Evolutionary conservation across 2,113 vertebrate genomes (phyloP), one percentile per base, ranked within the genome.

Genomic region (Dendropsophus ebraccatus): DNA sequence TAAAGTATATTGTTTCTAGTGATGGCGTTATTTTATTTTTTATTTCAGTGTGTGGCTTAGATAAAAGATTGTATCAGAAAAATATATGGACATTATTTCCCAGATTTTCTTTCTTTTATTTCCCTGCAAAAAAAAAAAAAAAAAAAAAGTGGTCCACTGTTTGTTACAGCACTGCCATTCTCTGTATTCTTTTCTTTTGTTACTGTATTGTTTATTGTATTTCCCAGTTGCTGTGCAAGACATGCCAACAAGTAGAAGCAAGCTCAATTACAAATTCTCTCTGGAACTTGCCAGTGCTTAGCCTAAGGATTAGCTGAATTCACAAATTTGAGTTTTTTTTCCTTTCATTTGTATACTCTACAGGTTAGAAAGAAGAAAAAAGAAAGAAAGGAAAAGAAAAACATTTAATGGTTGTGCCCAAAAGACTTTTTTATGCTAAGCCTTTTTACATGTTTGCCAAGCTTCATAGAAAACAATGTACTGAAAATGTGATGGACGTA

Each of bases 201-300:
- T 81, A 81, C 79, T 81, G 41, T 81, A 81, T 67, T 69, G 79
- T 81, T 81, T 81, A 81, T 81, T 81, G 79, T 67, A 81, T 81
- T 81, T 81, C 79, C 60, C 79, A 81, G 79, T 81, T 69, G 79
- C 45, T 65, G 58, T 81, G 60, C 79, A 81, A 35, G 19, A 81
- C 58, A 81, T 81, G 79, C 60, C 79, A 81, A 81, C 60, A 81
- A 81, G 79, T 62, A 81, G 60, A 14, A 67, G 60, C 79, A 69
- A 81, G 60, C 79, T 81, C 60, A 81, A 67, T 81, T 81, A 81
- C n/a, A 62, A 81, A 81, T 81, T 81, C 60, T 81, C 60, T 81
- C 37, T 67, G 60, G 58, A 81, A 67, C 79, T 81, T 50, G 60
- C 41, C 41, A 81, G 58, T 81, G 37, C 60, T 49, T 81, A 67